phyloP scores from a whole-genome alignment of 2,113 vertebrate species.

The Strigops habroptila region DNA sequence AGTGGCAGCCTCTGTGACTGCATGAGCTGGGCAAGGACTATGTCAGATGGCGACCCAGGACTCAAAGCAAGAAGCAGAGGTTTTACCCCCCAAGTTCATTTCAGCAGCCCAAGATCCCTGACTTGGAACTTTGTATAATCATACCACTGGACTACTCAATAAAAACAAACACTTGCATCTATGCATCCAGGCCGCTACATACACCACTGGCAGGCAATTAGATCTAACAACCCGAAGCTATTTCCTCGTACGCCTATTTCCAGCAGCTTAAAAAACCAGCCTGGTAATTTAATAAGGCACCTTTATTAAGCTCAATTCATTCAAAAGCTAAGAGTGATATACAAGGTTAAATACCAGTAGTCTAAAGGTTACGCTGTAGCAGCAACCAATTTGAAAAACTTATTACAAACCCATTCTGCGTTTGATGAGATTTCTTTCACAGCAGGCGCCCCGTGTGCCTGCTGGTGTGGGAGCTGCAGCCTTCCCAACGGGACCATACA shows the following conservation, averaged over 20 bases:
- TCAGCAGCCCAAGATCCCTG: not conserved
- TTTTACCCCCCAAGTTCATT: not conserved
- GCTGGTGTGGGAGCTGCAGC: not conserved
- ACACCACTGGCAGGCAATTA: slow-evolving; percentile 51
- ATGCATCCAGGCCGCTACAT: not conserved
- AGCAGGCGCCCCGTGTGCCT: not conserved
- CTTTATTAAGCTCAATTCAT: slow-evolving; percentile 51
- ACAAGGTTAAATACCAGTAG: slow-evolving; percentile 68
- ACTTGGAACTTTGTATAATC: not conserved
- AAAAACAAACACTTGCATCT: slow-evolving; percentile 10
- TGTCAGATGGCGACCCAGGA: not conserved
- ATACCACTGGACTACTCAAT: not conserved
- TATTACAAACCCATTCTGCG: slow-evolving; percentile 55
- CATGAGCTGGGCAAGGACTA: not conserved
- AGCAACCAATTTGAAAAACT: slow-evolving; percentile 67
- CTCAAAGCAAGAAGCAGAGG: not conserved
- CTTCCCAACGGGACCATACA: not conserved
- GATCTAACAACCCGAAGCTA: slow-evolving; percentile 40
- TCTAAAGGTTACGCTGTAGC: slow-evolving; percentile 47
- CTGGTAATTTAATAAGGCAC: slow-evolving; percentile 60
- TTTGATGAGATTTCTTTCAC: slow-evolving; percentile 62
- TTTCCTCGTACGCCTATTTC: slow-evolving; percentile 20
- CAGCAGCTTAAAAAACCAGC: not conserved
- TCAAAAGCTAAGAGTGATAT: slow-evolving; percentile 53
- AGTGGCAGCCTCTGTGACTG: not conserved